Evolutionary conservation across 1,140 invertebrate species (phyloP), one percentile per base, ranked within the genome.

Genomic region (Rhopalosiphum maidis): DNA sequence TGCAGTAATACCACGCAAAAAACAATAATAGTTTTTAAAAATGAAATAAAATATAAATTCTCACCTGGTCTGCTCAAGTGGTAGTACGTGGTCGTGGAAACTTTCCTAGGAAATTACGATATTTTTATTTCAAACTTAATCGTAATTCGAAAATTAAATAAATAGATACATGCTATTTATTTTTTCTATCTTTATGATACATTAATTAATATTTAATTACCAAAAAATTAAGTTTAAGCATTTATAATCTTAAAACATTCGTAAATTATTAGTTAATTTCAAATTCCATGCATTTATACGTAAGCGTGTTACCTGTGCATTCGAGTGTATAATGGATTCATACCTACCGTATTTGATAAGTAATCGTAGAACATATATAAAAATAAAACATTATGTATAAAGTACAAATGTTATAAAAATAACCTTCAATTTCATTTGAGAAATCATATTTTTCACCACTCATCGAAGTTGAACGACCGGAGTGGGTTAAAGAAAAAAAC

Each of bases 401-500:
- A 35, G 37, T 41, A 23, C 2, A 2, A 85, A 86, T 86, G 85
- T 51, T 54, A 54, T n/a, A 88, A 51, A 88, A 88, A 88, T 54
- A 88, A 51, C 48, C 87, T 88, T 88, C 87, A 89, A 55, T 54
- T 90, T 90, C 51, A 37, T 90, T 30, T 90, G 54, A 89, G 9
- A 89, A 37, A n/a, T 90, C 35, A 90, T 90, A 90, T 90, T 90
- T 90, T 90, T 90, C 55, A 68, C 37, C 37, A 55, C 37, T 90
- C 18, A 30, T 60, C 25, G 22, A 23, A 90, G 89, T 90, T 90
- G 89, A 90, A 90, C 7, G 89, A 90, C 89, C 89, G 54, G 25
- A 68, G 41, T 90, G 54, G 89, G 88, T 60, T 90, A 90, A 41
- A 90, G 15, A 90, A 87, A 30, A 54, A 68, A 90, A 90, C 54